Conservation (phyloP, 92 coral and sea anemone species). For the Siderastrea siderea region DNA sequence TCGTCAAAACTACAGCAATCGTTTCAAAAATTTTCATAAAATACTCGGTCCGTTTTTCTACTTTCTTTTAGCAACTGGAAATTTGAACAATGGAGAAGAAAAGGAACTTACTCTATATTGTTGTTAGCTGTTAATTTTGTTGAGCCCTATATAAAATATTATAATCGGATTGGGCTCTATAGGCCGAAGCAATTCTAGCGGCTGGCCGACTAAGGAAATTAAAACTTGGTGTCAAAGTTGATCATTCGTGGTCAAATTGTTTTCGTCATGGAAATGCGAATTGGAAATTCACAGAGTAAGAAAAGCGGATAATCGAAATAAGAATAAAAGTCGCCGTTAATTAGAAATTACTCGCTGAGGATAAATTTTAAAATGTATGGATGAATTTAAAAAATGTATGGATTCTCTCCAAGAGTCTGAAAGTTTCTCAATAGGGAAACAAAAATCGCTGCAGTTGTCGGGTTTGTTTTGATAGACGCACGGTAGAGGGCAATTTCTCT, state of each 20-base stretch:
- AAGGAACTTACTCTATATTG: too few relatives aligned
- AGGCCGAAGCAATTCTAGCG: too few relatives aligned
- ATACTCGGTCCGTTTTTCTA: too few relatives aligned
- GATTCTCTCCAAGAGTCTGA: background rate
- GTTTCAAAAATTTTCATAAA: background rate
- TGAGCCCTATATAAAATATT: too few relatives aligned
- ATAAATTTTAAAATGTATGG: background rate
- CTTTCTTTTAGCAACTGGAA: too few relatives aligned
- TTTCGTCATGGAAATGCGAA: background rate
- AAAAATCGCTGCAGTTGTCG: background rate
- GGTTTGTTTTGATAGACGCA: constrained; percentile 9
- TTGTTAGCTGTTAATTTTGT: too few relatives aligned
- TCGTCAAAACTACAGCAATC: background rate
- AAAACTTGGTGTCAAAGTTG: too few relatives aligned
- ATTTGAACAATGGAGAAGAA: too few relatives aligned
- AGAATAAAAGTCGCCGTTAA: background rate
- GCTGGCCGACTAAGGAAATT: too few relatives aligned
- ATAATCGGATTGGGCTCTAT: too few relatives aligned
- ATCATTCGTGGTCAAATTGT: too few relatives aligned
- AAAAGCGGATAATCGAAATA: background rate
- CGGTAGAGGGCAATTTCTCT: background rate
- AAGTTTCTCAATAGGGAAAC: background rate
- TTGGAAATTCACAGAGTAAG: background rate
- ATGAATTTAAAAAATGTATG: background rate
- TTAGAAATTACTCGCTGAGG: background rate